Evolutionary conservation across 2,888 invertebrate genomes (phyloP).

Genomic region (Axea sp.): DNA sequence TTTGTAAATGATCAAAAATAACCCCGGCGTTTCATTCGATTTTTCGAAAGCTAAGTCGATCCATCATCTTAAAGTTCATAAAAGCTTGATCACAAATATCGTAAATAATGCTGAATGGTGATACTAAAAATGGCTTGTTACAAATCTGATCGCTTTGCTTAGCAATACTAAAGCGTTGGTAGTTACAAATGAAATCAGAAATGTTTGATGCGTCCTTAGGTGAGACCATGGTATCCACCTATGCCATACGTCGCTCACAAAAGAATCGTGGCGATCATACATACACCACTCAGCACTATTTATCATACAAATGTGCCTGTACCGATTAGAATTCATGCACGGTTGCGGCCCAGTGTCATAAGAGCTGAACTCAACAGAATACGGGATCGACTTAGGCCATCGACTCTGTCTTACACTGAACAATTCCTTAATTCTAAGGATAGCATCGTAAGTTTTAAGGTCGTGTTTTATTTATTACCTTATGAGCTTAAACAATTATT

Average conservation of each 20-base stretch:
- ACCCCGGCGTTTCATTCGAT: too few relatives aligned
- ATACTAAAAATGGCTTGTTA: constrained; percentile 37
- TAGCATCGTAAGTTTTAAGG: constrained; percentile 79
- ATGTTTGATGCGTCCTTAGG: constrained; percentile 66
- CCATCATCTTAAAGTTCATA: constrained; percentile 30
- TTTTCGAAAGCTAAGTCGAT: constrained; percentile 37
- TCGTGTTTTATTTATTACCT: constrained; percentile 17
- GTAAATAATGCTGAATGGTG: constrained; percentile 55
- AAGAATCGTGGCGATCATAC: constrained; percentile 77
- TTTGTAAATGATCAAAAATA: too few relatives aligned
- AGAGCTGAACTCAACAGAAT: constrained; percentile 78
- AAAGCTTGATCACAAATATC: constrained; percentile 25
- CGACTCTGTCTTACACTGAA: constrained; percentile 81
- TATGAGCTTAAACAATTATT: not conserved
- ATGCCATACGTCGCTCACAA: constrained; percentile 79
- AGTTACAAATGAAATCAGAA: constrained; percentile 14
- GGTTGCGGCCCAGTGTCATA: constrained; percentile 76
- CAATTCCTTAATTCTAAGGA: constrained; percentile 91
- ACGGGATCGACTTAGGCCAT: constrained; percentile 75
- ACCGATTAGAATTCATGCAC: constrained; percentile 76
- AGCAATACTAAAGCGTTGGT: constrained; percentile 5
- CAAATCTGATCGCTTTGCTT: constrained; percentile 36
- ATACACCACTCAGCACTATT: constrained; percentile 74
- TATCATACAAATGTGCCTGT: constrained; percentile 73
- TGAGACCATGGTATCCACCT: constrained; percentile 70